These are phyloP conservation scores for Oscheius sp. DNA, from an alignment of 2,888 invertebrate genomes.

Conservation along the genomic window DNA sequence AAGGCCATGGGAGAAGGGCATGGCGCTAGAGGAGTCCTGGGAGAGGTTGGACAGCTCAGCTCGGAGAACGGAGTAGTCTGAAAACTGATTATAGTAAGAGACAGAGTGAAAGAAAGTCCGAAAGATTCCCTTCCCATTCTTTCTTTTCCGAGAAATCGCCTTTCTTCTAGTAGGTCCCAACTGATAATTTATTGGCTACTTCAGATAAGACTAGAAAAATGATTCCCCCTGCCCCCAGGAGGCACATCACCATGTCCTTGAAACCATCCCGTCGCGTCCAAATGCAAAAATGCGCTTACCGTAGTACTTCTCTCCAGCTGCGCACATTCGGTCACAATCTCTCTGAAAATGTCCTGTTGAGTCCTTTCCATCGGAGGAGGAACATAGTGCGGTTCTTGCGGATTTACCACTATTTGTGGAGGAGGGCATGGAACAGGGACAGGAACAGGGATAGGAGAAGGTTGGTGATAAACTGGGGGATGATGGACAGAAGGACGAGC, in stretches of 20 bases:
- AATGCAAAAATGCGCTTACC: constrained; percentile 32
- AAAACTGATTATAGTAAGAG: background rate
- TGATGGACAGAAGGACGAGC: constrained; percentile 5
- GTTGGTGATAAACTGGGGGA: background rate
- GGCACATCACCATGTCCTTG: background rate
- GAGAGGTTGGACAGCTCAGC: constrained; percentile 46
- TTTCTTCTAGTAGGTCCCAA: background rate
- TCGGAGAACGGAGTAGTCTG: constrained; percentile 48
- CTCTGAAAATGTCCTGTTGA: constrained; percentile 56
- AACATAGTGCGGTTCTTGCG: background rate
- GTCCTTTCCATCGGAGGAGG: constrained; percentile 33
- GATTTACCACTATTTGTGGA: constrained; percentile 15
- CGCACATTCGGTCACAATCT: constrained; percentile 53
- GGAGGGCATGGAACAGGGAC: background rate
- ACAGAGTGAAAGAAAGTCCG: background rate
- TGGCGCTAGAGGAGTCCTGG: constrained; percentile 30
- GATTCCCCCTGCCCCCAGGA: background rate
- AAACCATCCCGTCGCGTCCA: background rate
- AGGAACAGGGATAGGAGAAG: background rate
- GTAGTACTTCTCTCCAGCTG: constrained; percentile 44
- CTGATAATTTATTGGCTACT: constrained; percentile 11
- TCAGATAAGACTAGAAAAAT: background rate
- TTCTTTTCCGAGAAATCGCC: background rate
- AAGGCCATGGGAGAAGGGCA: constrained; percentile 15
- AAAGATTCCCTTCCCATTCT: background rate